Evolutionary conservation across 2,888 invertebrate species (phyloP), one percentile per base, ranked within the genome.

Genomic region (Sicus ferrugineus): DNA sequence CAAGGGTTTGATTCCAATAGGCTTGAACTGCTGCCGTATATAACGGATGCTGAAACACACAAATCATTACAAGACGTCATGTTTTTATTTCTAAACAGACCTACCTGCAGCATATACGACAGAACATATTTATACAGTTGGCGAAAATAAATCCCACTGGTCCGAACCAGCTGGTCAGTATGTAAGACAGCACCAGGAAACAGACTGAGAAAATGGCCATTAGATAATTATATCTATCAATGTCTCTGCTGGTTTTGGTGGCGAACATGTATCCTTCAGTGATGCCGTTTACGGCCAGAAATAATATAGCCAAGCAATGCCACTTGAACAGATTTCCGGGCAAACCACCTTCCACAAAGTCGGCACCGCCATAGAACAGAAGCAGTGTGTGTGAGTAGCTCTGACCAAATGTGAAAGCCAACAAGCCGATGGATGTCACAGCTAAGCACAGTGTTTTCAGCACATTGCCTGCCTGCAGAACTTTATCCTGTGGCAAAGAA

Each of bases 231-330:
- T 96, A 96, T 82, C 92, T 84, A 81, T 97, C 94, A 72, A 98
- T 89, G 83, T 97, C 93, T 64, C 89, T 86, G 82, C 94, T 93
- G 75, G 92, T 93, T 91, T 98, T 98, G 23, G 96, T 95, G 58
- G 98, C 97, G 87, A 97, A 96, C 73, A 95, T 93, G 82, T 96
- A 99, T 78, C 96, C 95, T 86, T 99, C 99, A 3, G 97, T 96
- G 14, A 97, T 93, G 14, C 99, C 99, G 87, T 99, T 99, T 59
- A 98, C 86, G 3, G 98, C 97, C 76, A 99, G 87, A 67, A 98
- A 87, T 30, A 96, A 88, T 68, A 99, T 92, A 70, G 97, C 97
- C 72, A 96, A 86, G 81, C 96, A 96, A 83, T 97, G 97, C 83
- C 94, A 94, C 75, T 92, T 89, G 67, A 98, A 87, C 69, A 98